A percentile compares a stretch with the other conserved stretches of the same genome.
phyloP scores from a whole-genome alignment of 2,113 vertebrate genomes.

The Eptesicus fuscus region DNA sequence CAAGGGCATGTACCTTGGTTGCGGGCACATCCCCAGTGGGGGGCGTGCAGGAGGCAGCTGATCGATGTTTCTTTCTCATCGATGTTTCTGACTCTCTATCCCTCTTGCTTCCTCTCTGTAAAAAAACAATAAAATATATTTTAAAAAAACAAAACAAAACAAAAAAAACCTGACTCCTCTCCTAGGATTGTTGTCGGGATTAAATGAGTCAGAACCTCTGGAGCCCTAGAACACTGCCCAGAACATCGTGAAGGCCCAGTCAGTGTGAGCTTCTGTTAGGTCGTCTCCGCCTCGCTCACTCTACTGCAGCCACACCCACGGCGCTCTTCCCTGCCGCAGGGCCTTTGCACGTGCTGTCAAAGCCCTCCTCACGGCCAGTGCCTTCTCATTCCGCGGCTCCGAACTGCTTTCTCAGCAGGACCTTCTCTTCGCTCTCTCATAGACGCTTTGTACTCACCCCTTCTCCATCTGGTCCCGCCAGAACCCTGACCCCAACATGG shows the following conservation, averaged over 20 bases:
- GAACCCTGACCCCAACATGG: not conserved
- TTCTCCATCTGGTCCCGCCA: fast-evolving
- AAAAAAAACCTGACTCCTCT: too few relatives aligned
- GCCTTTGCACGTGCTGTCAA: not conserved
- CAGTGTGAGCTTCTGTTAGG: fast-evolving
- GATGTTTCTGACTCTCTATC: too few relatives aligned
- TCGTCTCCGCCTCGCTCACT: too few relatives aligned
- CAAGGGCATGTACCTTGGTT: too few relatives aligned
- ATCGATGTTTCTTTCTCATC: too few relatives aligned
- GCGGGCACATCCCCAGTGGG: too few relatives aligned
- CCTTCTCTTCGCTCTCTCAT: not conserved
- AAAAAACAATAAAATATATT: too few relatives aligned
- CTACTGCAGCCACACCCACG: fast-evolving
- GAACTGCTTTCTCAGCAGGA: not conserved
- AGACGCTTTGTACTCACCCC: fast-evolving
- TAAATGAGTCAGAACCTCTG: not conserved
- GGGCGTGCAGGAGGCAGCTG: too few relatives aligned
- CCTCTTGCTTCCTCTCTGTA: too few relatives aligned
- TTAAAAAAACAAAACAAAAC: too few relatives aligned
- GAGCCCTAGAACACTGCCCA: not conserved
- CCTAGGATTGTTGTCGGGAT: too few relatives aligned
- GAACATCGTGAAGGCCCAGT: fast-evolving
- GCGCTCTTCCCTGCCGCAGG: not conserved
- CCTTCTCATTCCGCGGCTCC: not conserved
- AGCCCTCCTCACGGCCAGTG: not conserved